These are phyloP conservation scores for Ardeotis arabs DNA, from an alignment of 2,113 vertebrate species.

Conservation along the genomic window DNA sequence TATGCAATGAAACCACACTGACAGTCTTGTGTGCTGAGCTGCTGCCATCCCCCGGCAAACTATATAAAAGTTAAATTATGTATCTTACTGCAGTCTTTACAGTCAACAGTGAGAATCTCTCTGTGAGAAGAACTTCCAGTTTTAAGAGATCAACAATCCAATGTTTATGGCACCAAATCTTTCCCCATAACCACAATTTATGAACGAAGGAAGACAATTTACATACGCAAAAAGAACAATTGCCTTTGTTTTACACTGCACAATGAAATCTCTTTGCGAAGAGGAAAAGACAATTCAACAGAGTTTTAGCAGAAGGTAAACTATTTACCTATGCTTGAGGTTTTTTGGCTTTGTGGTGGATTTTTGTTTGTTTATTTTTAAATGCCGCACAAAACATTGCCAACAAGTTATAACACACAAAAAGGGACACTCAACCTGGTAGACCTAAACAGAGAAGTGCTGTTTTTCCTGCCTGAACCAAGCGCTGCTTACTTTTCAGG, in stretches of 20 bases:
- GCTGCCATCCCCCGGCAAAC: constrained; percentile 25
- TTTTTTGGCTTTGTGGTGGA: background rate
- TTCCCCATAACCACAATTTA: background rate
- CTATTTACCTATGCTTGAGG: background rate
- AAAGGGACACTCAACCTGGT: background rate
- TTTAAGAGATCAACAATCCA: background rate
- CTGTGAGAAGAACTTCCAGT: background rate
- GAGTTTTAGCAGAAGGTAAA: background rate
- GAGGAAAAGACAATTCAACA: background rate
- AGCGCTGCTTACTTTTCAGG: background rate
- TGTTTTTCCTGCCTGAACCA: background rate
- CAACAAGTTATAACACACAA: background rate
- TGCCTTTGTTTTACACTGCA: background rate
- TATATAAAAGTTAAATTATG: background rate
- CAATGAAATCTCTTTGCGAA: background rate
- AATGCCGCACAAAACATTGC: background rate
- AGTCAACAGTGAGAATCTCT: background rate
- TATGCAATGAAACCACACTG: background rate
- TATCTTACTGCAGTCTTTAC: background rate
- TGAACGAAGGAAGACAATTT: background rate
- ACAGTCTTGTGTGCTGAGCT: background rate
- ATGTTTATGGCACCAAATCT: background rate
- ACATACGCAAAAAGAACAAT: background rate
- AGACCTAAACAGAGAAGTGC: background rate
- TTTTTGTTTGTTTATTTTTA: background rate